These are phyloP conservation scores for Mercenaria mercenaria DNA, from an alignment of 1,140 invertebrate genomes.

Conservation along the genomic window DNA sequence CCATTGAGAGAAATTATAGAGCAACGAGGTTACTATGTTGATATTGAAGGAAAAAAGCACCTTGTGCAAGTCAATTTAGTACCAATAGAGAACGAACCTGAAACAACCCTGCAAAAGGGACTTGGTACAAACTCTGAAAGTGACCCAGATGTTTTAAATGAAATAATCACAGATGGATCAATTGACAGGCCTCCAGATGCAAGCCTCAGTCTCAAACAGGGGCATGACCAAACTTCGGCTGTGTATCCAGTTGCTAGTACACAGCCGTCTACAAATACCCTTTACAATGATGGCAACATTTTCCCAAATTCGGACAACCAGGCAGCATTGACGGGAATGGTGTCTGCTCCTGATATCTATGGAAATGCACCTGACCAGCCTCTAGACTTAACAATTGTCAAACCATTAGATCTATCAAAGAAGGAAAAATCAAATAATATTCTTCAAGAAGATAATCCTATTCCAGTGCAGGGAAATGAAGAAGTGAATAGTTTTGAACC, in stretches of 20 bases:
- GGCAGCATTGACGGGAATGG: background rate
- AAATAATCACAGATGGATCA: background rate
- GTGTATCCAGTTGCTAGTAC: background rate
- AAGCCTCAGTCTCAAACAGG: background rate
- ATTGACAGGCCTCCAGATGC: constrained; percentile 6
- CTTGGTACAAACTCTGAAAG: too few species aligned
- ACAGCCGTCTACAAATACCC: background rate
- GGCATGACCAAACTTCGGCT: background rate
- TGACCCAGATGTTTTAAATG: too few species aligned
- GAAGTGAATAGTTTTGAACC: too few species aligned
- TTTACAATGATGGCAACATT: background rate
- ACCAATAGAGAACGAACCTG: too few species aligned
- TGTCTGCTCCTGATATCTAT: background rate
- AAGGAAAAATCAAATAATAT: background rate
- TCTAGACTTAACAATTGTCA: background rate
- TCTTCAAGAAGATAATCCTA: too few species aligned
- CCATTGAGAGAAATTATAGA: background rate
- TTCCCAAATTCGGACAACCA: background rate
- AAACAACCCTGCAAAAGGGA: too few species aligned
- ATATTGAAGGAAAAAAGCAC: background rate
- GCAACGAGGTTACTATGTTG: too few species aligned
- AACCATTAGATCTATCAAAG: background rate
- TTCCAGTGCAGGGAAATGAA: background rate
- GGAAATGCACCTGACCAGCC: background rate
- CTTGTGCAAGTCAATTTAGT: background rate